phyloP scores from a whole-genome alignment of 30 jellyfish, hydroid and myxozoan species.

The Mastigias papua region DNA sequence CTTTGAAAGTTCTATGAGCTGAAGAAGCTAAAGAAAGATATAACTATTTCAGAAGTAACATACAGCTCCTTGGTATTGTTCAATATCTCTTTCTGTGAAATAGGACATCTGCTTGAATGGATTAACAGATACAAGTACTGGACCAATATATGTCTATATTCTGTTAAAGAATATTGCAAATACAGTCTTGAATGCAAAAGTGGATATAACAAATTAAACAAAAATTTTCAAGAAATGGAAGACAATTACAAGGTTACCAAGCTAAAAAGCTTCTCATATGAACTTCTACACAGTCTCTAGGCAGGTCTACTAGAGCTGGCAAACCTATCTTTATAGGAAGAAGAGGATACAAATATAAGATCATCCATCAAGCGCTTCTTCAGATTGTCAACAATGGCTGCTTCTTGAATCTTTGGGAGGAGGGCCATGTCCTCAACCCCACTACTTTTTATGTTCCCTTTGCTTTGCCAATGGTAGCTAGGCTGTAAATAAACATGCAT shows the following conservation, averaged over 20 bases:
- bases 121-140: constrained; percentile 99
- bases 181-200: neutral
- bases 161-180: neutral
- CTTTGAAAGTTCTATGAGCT: no score
- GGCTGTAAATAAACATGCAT: constrained; percentile 66
- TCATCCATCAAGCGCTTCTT: constrained; percentile 96
- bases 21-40: neutral
- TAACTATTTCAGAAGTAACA: constrained; percentile 7
- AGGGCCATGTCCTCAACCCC: constrained; percentile 99
- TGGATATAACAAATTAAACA: neutral
- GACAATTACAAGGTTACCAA: neutral
- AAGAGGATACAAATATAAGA: constrained; percentile 94
- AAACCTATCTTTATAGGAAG: neutral
- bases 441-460: constrained; percentile 93
- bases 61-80: constrained; percentile 98
- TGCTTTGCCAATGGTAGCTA: constrained; percentile 98
- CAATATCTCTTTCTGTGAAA: constrained; percentile 97
- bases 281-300: no score
- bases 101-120: constrained; percentile 98
- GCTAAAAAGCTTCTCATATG: no score
- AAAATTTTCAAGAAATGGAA: neutral
- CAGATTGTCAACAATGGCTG: constrained; percentile 96
- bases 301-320: no score
- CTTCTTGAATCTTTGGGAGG: constrained; percentile 96
- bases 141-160: constrained; percentile 98